phyloP scores from a whole-genome alignment of 2,113 vertebrate species.

The Willisornis vidua region DNA sequence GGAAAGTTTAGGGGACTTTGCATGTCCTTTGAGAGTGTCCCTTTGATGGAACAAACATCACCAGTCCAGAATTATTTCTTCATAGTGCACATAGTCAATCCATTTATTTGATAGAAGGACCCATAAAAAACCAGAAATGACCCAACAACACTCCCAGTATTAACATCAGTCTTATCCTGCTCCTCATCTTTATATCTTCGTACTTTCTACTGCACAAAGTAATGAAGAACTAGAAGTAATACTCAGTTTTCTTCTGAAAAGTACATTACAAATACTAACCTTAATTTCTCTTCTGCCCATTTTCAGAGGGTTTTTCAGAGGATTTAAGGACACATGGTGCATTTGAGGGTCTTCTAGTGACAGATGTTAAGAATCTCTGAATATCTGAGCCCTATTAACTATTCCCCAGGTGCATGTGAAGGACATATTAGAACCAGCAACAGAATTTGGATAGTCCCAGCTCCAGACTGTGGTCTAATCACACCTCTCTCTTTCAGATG shows the following conservation, averaged over 20 bases:
- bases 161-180: background rate
- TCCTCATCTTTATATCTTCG: background rate
- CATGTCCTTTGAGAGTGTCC: background rate
- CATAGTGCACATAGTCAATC: background rate
- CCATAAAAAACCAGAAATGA: background rate
- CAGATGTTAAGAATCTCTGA: background rate
- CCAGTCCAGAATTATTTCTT: conserved; percentile 14
- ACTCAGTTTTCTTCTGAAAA: conserved; percentile 4
- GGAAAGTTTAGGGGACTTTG: conserved; percentile 34
- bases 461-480: background rate
- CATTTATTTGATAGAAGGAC: background rate
- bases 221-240: background rate
- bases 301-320: background rate
- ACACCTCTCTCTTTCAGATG: background rate
- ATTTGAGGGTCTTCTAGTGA: conserved; percentile 4
- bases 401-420: background rate
- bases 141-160: background rate
- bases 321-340: background rate
- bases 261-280: conserved; percentile 27
- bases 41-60: conserved; percentile 15
- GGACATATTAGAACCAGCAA: background rate
- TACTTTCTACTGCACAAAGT: background rate
- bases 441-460: background rate
- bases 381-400: background rate
- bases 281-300: conserved; percentile 35